A percentile compares a stretch with the other conserved stretches of the same genome.
Conservation (phyloP, 2,888 invertebrate species). For the Yponomeuta evonymella region DNA sequence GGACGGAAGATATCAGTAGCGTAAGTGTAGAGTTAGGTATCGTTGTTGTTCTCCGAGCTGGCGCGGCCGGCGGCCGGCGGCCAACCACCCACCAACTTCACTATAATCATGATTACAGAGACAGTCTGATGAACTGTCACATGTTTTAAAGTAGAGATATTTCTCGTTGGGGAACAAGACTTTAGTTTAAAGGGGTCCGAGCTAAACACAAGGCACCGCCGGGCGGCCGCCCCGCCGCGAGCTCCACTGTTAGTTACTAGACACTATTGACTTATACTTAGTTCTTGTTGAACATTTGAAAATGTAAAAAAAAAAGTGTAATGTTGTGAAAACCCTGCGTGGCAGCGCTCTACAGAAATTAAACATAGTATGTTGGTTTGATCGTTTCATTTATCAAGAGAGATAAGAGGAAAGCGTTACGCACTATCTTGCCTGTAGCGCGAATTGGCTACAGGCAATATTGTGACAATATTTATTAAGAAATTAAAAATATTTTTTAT, state of each 20-base stretch:
- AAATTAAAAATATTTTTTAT: no score
- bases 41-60: slow-evolving; percentile 63
- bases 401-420: no score
- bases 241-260: slow-evolving; percentile 67
- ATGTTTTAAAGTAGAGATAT: no score
- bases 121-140: no score
- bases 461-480: no score
- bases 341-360: slow-evolving; percentile 50
- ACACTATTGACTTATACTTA: slow-evolving; percentile 69
- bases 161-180: no score
- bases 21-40: slow-evolving; percentile 61
- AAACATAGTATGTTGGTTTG: slow-evolving; percentile 62
- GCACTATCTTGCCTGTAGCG: no score
- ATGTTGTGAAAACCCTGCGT: slow-evolving; percentile 59
- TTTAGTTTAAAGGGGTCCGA: no score
- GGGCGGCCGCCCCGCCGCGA: slow-evolving; percentile 36
- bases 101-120: background rate
- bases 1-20: slow-evolving; percentile 30
- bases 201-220: slow-evolving; percentile 11
- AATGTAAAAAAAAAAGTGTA: slow-evolving; percentile 62
- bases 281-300: slow-evolving; percentile 73
- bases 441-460: no score
- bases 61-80: slow-evolving; percentile 23
- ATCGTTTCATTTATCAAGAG: slow-evolving; percentile 11
- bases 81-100: slow-evolving; percentile 11